Evolutionary conservation across 2,113 vertebrate species (phyloP), one percentile per base, ranked within the genome.

Genomic region (Gallinago jamesoni): DNA sequence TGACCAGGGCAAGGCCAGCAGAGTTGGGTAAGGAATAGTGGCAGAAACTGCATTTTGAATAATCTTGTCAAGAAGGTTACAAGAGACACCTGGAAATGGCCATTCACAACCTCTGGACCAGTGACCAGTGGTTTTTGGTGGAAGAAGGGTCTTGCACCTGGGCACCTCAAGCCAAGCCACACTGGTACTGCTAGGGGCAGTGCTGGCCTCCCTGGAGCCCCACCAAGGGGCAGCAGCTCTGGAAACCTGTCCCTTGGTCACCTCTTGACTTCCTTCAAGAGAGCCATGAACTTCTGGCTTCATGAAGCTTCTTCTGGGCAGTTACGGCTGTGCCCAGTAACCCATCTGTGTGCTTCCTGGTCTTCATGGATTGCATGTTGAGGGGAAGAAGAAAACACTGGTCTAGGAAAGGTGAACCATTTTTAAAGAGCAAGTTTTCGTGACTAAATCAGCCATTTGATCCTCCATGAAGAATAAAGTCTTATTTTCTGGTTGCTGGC

Each of bases 291-390:
- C 16, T 55, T 18, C 77, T 4, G 0, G 33, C 50, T 48, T 48
- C 48, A 48, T 12, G 22, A 48, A 48, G 48, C 48, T 48, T 23
- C 23, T n/a, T 20, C 31, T 20, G 75, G 70, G 60, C 70, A 3
- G 20, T 6, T 20, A 9, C 1, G 27, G 0, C 41, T 28, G 31
- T 12, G 69, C 43, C 47, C 43, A 0, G 56, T 2, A 25, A 10
- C 16, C 31, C 1, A 12, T 10, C n/a, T 6, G 13, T 14, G 13
- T 11, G 7, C 14, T 5, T 1, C 24, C 59, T 3, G 57, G 4
- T 6, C 39, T 2, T 4, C 27, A 2, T 1, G 6, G 3, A 3
- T 7, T 1, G 22, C 37, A 31, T 12, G 4, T 10, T 0, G 0
- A 10, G 30, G 12, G 28, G 17, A 15, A 2, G 14, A 22, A 23